Percentiles rank a stretch among this genome's conserved stretches.
Conservation (phyloP, 2,797 vertebrate species). For the Prunella strophiata region DNA sequence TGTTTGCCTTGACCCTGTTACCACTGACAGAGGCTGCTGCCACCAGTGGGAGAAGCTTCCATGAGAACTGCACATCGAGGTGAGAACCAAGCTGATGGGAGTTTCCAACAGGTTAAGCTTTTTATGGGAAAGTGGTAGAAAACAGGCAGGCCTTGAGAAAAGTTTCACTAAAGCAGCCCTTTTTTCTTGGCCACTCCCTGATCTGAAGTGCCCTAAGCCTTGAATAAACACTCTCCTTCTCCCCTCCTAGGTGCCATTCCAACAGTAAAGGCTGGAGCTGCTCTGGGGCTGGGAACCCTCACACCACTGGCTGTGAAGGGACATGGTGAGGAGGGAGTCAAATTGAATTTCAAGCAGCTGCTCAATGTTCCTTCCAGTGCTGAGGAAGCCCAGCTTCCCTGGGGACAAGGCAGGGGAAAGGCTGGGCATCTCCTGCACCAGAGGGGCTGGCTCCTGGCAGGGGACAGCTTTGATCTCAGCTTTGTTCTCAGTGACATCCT, state of each 20-base stretch:
- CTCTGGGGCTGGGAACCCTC: not conserved
- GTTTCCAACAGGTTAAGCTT: not conserved
- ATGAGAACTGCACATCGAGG: accelerated
- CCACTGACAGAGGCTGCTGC: not conserved
- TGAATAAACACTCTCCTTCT: not conserved
- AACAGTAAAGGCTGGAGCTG: not conserved
- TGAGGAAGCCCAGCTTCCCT: not conserved
- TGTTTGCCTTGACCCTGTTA: not conserved
- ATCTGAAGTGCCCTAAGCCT: not conserved
- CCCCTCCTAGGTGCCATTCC: not conserved
- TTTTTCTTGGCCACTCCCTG: not conserved
- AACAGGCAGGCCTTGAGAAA: not conserved
- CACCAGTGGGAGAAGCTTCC: not conserved
- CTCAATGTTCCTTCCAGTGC: not conserved
- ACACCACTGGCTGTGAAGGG: not conserved
- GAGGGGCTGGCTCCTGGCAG: not conserved
- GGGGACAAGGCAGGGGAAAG: not conserved
- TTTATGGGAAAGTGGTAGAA: not conserved
- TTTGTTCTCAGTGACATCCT: not conserved
- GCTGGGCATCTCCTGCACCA: not conserved
- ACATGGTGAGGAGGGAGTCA: accelerated
- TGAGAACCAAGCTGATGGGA: not conserved
- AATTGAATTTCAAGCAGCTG: not conserved
- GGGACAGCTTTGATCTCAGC: too few relatives aligned
- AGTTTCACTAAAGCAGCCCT: not conserved